These are phyloP conservation scores for Clarias fuscus DNA, from an alignment of 2,797 vertebrate genomes.

Conservation along the genomic window DNA sequence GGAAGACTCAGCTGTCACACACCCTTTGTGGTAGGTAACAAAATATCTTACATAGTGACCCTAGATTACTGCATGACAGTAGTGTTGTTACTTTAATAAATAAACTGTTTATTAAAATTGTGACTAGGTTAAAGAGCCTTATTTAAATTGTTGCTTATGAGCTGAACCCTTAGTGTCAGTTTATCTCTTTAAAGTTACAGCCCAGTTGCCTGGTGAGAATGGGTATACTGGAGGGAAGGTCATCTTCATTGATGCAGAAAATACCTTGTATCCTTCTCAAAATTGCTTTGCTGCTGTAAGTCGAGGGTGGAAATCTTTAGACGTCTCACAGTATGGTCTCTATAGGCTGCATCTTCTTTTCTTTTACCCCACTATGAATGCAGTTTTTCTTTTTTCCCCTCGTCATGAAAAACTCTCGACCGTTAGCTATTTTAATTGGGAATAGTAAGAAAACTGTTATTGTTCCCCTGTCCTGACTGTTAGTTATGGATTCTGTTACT, in stretches of 20 bases:
- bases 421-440: background rate
- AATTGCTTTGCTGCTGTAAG: background rate
- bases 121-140: background rate
- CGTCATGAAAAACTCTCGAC: background rate
- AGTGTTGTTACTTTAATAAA: background rate
- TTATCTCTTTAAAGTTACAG: slow-evolving; percentile 77
- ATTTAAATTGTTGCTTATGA: background rate
- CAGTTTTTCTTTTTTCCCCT: background rate
- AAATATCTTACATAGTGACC: background rate
- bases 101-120: background rate
- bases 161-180: background rate
- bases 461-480: background rate
- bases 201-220: slow-evolving; percentile 89
- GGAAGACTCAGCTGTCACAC: slow-evolving; percentile 97
- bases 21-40: slow-evolving; percentile 90
- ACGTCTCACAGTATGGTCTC: background rate
- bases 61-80: background rate
- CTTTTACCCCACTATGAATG: background rate
- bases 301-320: background rate
- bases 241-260: slow-evolving; percentile 97
- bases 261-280: slow-evolving; percentile 93
- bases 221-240: slow-evolving; percentile 94
- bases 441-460: background rate
- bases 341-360: background rate
- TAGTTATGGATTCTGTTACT: background rate